A percentile compares a stretch with the other conserved stretches of the same genome.
These are phyloP conservation scores for Sylvia atricapilla DNA, from an alignment of 2,113 vertebrate genomes.

Conservation along the genomic window DNA sequence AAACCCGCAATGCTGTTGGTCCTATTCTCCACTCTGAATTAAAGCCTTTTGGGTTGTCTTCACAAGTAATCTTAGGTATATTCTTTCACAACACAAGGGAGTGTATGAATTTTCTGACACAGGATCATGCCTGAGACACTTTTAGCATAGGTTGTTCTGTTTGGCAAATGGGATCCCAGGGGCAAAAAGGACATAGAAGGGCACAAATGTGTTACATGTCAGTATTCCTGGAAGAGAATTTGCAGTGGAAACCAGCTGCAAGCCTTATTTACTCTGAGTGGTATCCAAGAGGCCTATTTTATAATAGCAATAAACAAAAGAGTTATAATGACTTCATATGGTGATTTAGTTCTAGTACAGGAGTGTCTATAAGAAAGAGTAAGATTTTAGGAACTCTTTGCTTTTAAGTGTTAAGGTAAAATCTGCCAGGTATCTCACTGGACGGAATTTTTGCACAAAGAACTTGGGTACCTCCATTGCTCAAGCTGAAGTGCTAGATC, in stretches of 20 bases:
- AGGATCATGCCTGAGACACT: not conserved
- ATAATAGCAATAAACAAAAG: not conserved
- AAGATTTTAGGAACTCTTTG: not conserved
- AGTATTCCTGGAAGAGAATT: not conserved
- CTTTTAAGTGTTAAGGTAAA: not conserved
- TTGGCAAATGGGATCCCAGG: not conserved
- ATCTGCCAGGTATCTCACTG: not conserved
- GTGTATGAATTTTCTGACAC: not conserved
- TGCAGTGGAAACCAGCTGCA: not conserved
- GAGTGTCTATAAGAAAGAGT: not conserved
- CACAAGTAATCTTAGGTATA: not conserved
- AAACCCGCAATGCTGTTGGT: not conserved
- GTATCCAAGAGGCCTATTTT: not conserved
- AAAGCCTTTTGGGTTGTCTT: not conserved
- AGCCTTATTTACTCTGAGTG: not conserved
- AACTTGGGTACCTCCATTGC: not conserved
- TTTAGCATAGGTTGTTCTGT: not conserved
- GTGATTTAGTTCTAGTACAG: not conserved
- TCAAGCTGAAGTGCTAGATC: not conserved
- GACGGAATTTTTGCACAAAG: not conserved
- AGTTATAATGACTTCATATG: not conserved
- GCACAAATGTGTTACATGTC: not conserved
- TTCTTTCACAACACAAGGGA: not conserved
- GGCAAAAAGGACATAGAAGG: not conserved
- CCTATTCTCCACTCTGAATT: not conserved